Conservation (phyloP, 2,888 invertebrate species). For the Camponotus fellah region DNA sequence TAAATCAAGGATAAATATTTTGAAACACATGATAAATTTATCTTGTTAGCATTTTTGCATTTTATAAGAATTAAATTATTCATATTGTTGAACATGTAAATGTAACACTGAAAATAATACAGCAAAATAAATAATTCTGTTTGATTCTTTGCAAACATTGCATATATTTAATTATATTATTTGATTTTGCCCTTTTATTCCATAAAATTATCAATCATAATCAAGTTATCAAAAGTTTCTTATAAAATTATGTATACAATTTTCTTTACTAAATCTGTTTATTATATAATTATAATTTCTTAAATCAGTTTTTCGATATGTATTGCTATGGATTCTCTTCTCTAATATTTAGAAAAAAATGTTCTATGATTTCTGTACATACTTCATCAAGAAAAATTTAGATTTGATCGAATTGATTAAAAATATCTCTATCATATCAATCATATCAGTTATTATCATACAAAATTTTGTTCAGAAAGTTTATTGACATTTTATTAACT, state of each 20-base stretch:
- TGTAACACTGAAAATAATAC: neutral
- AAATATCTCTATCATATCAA: neutral
- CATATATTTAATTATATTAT: neutral
- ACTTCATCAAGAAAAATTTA: neutral
- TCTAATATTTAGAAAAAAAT: no score
- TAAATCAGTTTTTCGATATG: no score
- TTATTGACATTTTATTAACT: neutral
- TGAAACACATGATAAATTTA: neutral
- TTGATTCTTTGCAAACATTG: neutral
- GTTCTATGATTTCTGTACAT: no score
- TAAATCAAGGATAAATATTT: neutral
- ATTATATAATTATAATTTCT: no score
- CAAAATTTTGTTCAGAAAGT: neutral
- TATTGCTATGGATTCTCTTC: no score
- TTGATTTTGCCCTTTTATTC: no score
- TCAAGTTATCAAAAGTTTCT: no score
- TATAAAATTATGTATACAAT: no score
- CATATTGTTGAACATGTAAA: neutral
- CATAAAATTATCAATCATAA: no score
- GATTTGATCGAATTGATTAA: conserved; percentile 12
- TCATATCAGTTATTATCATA: neutral
- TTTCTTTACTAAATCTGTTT: no score
- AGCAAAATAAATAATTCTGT: neutral
- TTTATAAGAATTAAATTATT: neutral
- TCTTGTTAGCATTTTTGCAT: neutral